Base-by-base conservation (phyloP, 2,888 invertebrate genomes). In the Sipunculus nudus region DNA sequence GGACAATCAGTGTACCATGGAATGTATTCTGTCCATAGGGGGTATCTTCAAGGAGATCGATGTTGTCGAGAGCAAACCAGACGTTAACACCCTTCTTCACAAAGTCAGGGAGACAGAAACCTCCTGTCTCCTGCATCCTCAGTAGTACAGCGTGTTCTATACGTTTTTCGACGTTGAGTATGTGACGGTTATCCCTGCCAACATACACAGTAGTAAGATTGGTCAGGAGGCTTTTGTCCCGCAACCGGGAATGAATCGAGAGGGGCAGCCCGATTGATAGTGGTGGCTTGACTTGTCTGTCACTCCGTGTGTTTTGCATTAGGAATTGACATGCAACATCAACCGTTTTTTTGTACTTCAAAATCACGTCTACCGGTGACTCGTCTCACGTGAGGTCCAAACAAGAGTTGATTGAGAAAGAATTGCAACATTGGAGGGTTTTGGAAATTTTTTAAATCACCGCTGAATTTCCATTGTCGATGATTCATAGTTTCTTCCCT, bases 61-160 rank as follows among this genome's bases (percentile, higher is more conserved):
- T 61, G 48, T 61, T 63, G 26, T 61, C 63, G 35, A 63, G 25
- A 26, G 63, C 61, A 52, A 61, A 63, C 63, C 60, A 63, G 47
- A 58, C 52, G 56, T 63, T 56, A 35, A 61, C 46, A 3, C 43
- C 54, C 26, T 48, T 61, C 48, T 53, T 62, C 29, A 61, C 62
- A 55, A 62, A 62, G 19, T 62, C 60, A 16, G 54, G 60, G 4
- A 62, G 47, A 55, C 59, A 61, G 47, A 46, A 61, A 4, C 60
- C 54, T 16, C 48, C 54, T 54, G 54, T 16, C 16, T 19, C 52
- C 52, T 35, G 29, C 26, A 35, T 43, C 19, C 43, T 43, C 19
- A 16, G 40, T 21, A 61, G 59, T 53, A 61, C 58, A 61, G 32
- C 29, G 32, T 61, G 35, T n/a, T 53, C 46, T 26, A 53, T 26